Percentiles rank a stretch among this genome's conserved stretches.
phyloP scores from a whole-genome alignment of 2,888 invertebrate species.

The Phyto melanocephala region DNA sequence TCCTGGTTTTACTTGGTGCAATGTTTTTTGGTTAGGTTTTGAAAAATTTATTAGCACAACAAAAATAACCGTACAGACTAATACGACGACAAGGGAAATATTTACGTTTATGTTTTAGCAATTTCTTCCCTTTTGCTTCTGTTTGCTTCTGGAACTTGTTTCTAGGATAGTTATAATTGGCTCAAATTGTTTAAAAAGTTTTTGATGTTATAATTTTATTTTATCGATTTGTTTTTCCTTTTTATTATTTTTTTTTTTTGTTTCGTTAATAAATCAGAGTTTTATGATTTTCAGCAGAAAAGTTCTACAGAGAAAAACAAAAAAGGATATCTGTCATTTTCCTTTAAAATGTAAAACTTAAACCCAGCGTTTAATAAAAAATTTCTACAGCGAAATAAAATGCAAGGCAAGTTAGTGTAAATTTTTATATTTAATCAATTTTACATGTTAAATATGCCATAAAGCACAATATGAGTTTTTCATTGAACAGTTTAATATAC shows the following conservation, averaged over 20 bases:
- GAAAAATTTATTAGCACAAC: not conserved
- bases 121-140: too few relatives aligned
- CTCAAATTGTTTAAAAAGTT: conserved; percentile 18
- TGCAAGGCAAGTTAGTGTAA: too few relatives aligned
- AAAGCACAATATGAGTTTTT: too few relatives aligned
- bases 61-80: too few relatives aligned
- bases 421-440: too few relatives aligned
- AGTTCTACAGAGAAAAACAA: not conserved
- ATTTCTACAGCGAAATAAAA: too few relatives aligned
- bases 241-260: not conserved
- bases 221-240: too few relatives aligned
- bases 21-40: not conserved
- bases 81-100: not conserved
- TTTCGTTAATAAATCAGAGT: not conserved
- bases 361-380: too few relatives aligned
- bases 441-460: too few relatives aligned
- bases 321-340: not conserved
- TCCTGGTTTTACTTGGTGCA: not conserved
- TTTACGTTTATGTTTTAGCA: not conserved
- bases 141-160: too few relatives aligned
- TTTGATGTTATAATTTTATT: conserved; percentile 39
- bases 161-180: conserved; percentile 25
- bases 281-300: not conserved
- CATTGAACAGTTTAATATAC: too few relatives aligned
- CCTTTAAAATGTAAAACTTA: not conserved